Percentiles rank a stretch among this genome's conserved stretches.
These are phyloP conservation scores for Hetaerina americana DNA, from an alignment of 1,140 invertebrate genomes.

Conservation along the genomic window DNA sequence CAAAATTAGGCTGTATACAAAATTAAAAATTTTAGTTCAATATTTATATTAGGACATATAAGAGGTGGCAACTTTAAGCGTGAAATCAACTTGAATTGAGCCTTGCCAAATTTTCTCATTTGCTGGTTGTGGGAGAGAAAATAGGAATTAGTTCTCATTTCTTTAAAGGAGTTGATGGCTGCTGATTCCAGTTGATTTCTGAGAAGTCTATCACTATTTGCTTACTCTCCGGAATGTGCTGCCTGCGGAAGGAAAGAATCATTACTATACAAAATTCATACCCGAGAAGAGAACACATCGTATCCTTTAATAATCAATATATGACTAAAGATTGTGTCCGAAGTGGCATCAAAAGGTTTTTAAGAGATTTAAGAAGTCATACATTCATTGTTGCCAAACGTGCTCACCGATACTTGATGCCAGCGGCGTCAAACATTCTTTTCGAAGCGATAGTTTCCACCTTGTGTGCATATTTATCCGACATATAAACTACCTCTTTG, in stretches of 20 bases:
- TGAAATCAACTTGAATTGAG: too few relatives aligned
- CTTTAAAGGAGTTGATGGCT: too few relatives aligned
- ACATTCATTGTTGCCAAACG: conserved; percentile 15
- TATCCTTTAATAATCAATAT: neutral
- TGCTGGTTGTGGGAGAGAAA: too few relatives aligned
- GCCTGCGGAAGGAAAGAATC: conserved; percentile 34
- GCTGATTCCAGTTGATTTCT: conserved; percentile 37
- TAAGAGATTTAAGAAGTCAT: neutral
- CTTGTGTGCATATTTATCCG: conserved; percentile 63
- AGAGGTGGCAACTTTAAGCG: too few relatives aligned
- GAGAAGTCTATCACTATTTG: conserved; percentile 56
- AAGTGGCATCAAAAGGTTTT: neutral
- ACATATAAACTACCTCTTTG: conserved; percentile 61
- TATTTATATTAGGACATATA: too few relatives aligned
- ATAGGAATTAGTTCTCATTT: too few relatives aligned
- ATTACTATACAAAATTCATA: neutral
- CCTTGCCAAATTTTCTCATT: too few relatives aligned
- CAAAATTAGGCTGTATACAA: too few relatives aligned
- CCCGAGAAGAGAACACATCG: neutral
- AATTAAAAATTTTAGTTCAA: too few relatives aligned
- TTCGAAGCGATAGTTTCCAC: conserved; percentile 54
- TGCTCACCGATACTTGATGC: conserved; percentile 51
- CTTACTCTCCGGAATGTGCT: conserved; percentile 44
- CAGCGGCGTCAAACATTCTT: conserved; percentile 63
- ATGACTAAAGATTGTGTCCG: neutral